Percentiles rank a stretch among this genome's conserved stretches.
Evolutionary conservation across 1,140 invertebrate species (phyloP).

Genomic region (Monochamus saltuarius): DNA sequence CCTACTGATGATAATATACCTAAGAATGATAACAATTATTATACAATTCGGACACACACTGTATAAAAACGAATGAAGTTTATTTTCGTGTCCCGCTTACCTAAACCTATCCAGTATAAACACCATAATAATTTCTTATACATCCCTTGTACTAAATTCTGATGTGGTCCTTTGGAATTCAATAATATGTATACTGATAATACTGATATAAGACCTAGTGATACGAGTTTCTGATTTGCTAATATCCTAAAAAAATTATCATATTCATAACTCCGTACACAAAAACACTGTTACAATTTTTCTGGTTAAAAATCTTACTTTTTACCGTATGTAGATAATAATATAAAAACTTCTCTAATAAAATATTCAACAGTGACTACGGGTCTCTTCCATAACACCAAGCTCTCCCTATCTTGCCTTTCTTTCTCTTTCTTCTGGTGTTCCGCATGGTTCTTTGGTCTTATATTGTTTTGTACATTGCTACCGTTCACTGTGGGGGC

Average conservation of each 20-base stretch:
- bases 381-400: conserved; percentile 87
- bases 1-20: conserved; percentile 97
- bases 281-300: background rate
- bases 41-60: too few species aligned
- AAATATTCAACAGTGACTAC: conserved; percentile 83
- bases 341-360: conserved; percentile 69
- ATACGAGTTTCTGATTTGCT: conserved; percentile 55
- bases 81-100: conserved; percentile 16
- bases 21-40: conserved; percentile 27
- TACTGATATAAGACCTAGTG: conserved; percentile 49
- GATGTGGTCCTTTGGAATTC: conserved; percentile 55
- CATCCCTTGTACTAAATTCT: conserved; percentile 50
- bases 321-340: conserved; percentile 60
- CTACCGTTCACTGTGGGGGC: conserved; percentile 27
- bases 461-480: conserved; percentile 26
- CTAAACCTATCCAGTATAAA: conserved; percentile 89
- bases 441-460: conserved; percentile 18
- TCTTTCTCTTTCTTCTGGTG: conserved; percentile 50
- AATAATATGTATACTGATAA: conserved; percentile 51
- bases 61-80: background rate
- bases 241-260: conserved; percentile 54
- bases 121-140: conserved; percentile 69
- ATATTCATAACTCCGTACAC: background rate
- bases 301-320: conserved; percentile 46
- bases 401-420: conserved; percentile 58